Conservation (phyloP, 2,888 invertebrate species). For the Sussaba pulchella region DNA sequence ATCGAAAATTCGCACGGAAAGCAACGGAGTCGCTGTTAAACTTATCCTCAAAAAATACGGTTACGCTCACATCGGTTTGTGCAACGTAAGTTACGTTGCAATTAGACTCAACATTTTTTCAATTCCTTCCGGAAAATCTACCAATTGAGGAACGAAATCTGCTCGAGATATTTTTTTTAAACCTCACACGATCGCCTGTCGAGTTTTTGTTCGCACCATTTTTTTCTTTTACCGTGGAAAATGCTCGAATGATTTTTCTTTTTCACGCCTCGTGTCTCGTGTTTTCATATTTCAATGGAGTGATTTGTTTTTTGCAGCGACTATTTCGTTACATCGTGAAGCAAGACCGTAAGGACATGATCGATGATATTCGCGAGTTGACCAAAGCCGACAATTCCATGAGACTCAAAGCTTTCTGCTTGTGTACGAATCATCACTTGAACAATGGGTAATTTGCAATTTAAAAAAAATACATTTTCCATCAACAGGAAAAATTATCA, state of each 20-base stretch:
- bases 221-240: neutral
- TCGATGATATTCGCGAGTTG: slow-evolving; percentile 80
- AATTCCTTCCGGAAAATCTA: too few species aligned
- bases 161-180: too few species aligned
- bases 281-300: too few species aligned
- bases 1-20: slow-evolving; percentile 80
- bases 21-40: slow-evolving; percentile 83
- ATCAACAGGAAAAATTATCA: neutral
- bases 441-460: slow-evolving; percentile 76
- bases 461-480: slow-evolving; percentile 40
- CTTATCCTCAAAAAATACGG: slow-evolving; percentile 84
- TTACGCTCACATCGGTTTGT: slow-evolving; percentile 80
- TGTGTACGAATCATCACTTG: slow-evolving; percentile 79
- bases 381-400: slow-evolving; percentile 76
- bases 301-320: too few species aligned
- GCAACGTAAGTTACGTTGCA: slow-evolving; percentile 76
- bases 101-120: too few species aligned
- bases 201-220: too few species aligned
- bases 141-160: too few species aligned
- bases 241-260: neutral
- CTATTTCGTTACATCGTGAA: slow-evolving; percentile 80
- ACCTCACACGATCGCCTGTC: too few species aligned
- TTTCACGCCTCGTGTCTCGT: too few species aligned
- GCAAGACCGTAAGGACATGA: slow-evolving; percentile 78
- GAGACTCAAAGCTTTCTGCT: slow-evolving; percentile 76